Conservation (phyloP, 2,888 invertebrate genomes). For the Agrotis segetum region DNA sequence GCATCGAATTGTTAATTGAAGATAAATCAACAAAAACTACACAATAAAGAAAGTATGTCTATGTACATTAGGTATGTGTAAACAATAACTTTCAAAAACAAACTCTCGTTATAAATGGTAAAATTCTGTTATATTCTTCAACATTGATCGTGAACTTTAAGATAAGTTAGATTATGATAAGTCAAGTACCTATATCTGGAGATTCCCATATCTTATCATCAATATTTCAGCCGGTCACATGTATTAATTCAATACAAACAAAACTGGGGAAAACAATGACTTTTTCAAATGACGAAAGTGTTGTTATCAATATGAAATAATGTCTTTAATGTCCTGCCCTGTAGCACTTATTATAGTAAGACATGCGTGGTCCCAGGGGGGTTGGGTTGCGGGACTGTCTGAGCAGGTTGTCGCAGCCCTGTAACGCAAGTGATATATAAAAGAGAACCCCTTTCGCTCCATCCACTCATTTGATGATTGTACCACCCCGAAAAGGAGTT, state of each 20-base stretch:
- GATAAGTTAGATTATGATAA: not conserved
- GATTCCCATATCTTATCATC: constrained; percentile 40
- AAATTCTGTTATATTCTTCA: constrained; percentile 1
- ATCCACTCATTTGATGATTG: too few species aligned
- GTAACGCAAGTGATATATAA: too few species aligned
- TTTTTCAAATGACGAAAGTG: not conserved
- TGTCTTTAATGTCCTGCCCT: too few species aligned
- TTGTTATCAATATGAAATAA: not conserved
- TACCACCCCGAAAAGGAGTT: too few species aligned
- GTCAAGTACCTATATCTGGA: constrained; percentile 11
- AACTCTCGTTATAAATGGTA: constrained; percentile 1
- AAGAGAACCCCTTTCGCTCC: too few species aligned
- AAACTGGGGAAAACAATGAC: not conserved
- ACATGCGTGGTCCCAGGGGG: too few species aligned
- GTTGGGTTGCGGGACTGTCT: too few species aligned
- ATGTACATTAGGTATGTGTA: not conserved
- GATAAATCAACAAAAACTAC: constrained; percentile 3
- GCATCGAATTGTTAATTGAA: constrained; percentile 45
- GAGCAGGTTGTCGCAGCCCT: too few species aligned
- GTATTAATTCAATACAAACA: not conserved
- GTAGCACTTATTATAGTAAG: too few species aligned
- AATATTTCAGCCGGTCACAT: not conserved
- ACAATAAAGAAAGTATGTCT: constrained; percentile 13
- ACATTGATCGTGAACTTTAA: constrained; percentile 40
- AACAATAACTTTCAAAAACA: constrained; percentile 24